Base-by-base conservation (phyloP, 2,113 vertebrate genomes). In the Puntigrus tetrazona region DNA sequence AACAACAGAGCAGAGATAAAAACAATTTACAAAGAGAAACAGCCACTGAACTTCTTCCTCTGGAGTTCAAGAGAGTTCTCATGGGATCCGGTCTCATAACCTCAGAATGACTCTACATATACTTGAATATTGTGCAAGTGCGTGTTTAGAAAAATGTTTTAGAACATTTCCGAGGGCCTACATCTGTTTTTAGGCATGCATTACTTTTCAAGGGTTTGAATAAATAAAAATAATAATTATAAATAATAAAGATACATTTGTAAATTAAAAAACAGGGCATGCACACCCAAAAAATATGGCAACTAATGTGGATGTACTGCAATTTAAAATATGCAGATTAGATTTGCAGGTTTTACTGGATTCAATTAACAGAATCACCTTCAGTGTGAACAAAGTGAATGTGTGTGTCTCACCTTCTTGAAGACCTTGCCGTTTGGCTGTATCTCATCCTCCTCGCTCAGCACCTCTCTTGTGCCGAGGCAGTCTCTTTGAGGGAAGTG, bases 401-500 rank as follows among this genome's bases (percentile, higher is more conserved):
- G 41, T 52, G 16, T 7, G 2, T 63, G 20, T 72, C 91, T 89
- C 87, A 99, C 98, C 97, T 99, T 99, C 85, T 99, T 99, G 93
- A 99, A 99, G 87, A 99, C 89, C 87, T 98, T 99, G 80, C 97
- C 97, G 10, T 97, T 99, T 3, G 96, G 96, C 83, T 99, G 98
- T 47, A 96, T 90, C 94, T 99, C 98, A 90, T 99, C 98, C 91
- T 99, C 98, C 87, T 99, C 97, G 69, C 95, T 98, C 41, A 99
- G 93, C 84, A 99, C 88, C 92, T 97, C 96, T 63, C 98, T 94
- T 5, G 97, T 99, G 85, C 98, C 98, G 87, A 99, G 89, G 65
- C 98, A 98, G 77, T 96, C 95, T 90, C 94, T 95, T 86, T 95
- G 88, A 55, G 96, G 95, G 86, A 95, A 99, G 82, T 92, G 94